Evolutionary conservation across 2,888 invertebrate genomes (phyloP), one percentile per base, ranked within the genome.

Genomic region (Drosophila greeni): DNA sequence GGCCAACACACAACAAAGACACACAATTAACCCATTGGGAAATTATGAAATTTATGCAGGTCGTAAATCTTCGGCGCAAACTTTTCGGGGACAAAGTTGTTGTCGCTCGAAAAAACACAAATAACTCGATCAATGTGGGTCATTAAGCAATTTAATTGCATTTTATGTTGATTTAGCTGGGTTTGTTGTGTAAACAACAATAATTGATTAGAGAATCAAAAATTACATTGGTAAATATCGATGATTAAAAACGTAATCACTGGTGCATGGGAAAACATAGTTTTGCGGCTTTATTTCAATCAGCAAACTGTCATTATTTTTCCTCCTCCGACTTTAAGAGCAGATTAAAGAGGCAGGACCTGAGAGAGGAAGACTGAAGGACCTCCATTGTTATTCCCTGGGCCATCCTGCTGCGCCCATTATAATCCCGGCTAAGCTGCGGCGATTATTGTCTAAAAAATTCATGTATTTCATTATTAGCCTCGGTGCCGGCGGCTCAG

Each of bases 391-490:
- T 33, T 52, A 69, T 68, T 65, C 62, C 66, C 37, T 65, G 26
- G 52, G 48, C 65, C 42, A 49, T 26, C 57, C 62, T 66, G 54
- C 18, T 53, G 61, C 47, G 66, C 68, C 79, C 66, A 80, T 80
- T 73, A 59, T 84, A 75, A 79, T 70, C 55, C 73, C 64, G 55
- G 70, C 77, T 81, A 81, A 81, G 84, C 77, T 69, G 62, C 61
- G 51, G 73, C 71, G 80, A 79, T 84, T 81, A 81, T 81, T 81
- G 84, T 84, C 80, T 84, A 69, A 80, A 80, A 82, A 82, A 82
- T 84, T 73, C 80, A 84, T 84, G 80, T 82, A 82, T 84, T 82
- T 84, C 82, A 84, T 79, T 82, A 82, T 82, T 79, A 74, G 80
- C 58, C 64, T 42, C 34, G 52, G 43, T 54, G 62, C 69, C 72